Evolutionary conservation across 2,113 vertebrate genomes (phyloP).

Genomic region (Alethe diademata): DNA sequence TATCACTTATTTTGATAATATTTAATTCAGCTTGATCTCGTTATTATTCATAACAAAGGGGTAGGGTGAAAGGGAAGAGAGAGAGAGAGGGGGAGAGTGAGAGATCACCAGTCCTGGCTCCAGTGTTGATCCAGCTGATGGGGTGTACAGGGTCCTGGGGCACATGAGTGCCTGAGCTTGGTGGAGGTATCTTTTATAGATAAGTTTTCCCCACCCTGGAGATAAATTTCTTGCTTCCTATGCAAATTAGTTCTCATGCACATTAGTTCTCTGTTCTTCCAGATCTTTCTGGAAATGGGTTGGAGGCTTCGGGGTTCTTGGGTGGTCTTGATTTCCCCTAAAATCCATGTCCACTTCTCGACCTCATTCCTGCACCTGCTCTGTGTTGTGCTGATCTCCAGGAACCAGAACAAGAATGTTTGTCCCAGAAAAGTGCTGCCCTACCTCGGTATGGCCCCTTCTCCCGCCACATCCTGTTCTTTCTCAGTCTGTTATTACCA

Average conservation of each 20-base stretch:
- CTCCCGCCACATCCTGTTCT: neutral
- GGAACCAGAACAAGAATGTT: neutral
- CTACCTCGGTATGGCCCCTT: neutral
- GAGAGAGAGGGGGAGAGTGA: no score
- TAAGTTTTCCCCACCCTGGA: neutral
- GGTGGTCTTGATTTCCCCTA: neutral
- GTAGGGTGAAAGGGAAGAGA: no score
- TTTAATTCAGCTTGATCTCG: no score
- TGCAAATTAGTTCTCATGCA: neutral
- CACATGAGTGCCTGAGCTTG: no score
- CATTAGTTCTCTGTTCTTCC: neutral
- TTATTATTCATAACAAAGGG: no score
- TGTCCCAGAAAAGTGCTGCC: neutral
- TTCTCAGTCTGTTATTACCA: neutral
- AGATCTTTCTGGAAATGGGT: neutral
- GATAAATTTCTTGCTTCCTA: neutral
- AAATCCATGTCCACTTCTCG: neutral
- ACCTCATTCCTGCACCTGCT: neutral
- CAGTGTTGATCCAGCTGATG: no score
- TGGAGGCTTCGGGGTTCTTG: neutral
- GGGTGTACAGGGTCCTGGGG: no score
- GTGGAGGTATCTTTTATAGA: no score
- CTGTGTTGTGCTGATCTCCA: neutral
- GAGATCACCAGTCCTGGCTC: no score
- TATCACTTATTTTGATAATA: no score